Base-by-base conservation (phyloP, 2,113 vertebrate species). In the Centropristis striata region DNA sequence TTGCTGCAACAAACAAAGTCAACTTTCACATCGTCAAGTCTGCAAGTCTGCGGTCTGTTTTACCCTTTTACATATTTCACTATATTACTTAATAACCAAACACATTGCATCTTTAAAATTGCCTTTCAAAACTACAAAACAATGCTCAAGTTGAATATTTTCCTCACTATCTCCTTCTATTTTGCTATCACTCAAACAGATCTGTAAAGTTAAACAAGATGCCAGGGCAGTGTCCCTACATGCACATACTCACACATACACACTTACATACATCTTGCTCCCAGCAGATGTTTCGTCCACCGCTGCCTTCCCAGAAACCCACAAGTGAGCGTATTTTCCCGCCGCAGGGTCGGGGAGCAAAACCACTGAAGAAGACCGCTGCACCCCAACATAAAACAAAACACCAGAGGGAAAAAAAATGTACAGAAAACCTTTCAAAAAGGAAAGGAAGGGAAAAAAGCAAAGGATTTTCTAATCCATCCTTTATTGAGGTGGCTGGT, bases 401-500 rank as follows among this genome's bases (percentile, higher is more conserved):
- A 94, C 92, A 91, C 87, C 91, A 92, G 92, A 93, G 79, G 90
- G 84, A 90, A 86, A 85, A n/a, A 91, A 91, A 88, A 90, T 92
- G 91, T 90, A 91, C 93, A 93, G 87, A 92, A 92, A 92, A 89
- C 88, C 84, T 93, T 93, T 93, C 85, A 94, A 93, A 93, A 93
- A 90, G 92, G 86, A 89, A 90, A 91, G 90, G 88, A 89, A 88
- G 87, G 86, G 89, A 89, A 90, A 92, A 93, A 93, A 94, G 92
- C 93, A 88, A 93, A 93, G 93, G 92, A 94, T 95, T 95, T 95
- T 95, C 94, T 96, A 95, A 96, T 95, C 91, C 93, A 90, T 93
- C 95, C 95, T 96, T 95, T 96, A 96, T 96, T 96, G 95, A 95
- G 95, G 95, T 95, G 93, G 92, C 93, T 95, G 95, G 94, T 95